These are phyloP conservation scores for Hipparchia sbordonii DNA, from an alignment of 2,888 invertebrate genomes.

Conservation along the genomic window DNA sequence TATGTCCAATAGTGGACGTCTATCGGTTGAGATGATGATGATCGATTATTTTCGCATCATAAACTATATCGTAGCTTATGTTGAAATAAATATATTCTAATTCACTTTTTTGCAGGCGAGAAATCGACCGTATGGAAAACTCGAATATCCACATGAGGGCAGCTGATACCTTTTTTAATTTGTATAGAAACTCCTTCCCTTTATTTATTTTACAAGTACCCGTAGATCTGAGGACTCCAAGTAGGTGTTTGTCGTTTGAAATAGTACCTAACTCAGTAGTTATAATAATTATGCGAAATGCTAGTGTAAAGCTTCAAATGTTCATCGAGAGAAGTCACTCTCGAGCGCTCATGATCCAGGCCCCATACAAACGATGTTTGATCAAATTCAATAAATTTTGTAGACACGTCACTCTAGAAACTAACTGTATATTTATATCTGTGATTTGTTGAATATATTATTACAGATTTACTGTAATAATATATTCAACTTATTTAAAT, in stretches of 20 bases:
- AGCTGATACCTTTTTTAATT: constrained; percentile 47
- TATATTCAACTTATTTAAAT: no score
- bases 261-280: constrained; percentile 12
- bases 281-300: constrained; percentile 20
- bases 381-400: no score
- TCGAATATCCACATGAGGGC: constrained; percentile 79
- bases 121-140: constrained; percentile 78
- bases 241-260: constrained; percentile 50
- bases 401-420: no score
- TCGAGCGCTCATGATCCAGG: no score
- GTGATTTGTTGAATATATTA: no score
- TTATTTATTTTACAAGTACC: constrained; percentile 58
- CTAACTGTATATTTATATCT: no score
- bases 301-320: constrained; percentile 23
- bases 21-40: no score
- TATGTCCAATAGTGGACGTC: no score
- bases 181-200: constrained; percentile 50
- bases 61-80: background rate
- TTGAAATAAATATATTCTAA: background rate
- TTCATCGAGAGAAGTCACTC: constrained; percentile 1
- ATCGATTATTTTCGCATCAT: no score
- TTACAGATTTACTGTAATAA: no score
- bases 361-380: no score
- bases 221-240: constrained; percentile 69
- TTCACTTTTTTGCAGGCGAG: constrained; percentile 58